Evolutionary conservation across 2,113 vertebrate genomes (phyloP).

Genomic region (Nothobranchius furzeri): DNA sequence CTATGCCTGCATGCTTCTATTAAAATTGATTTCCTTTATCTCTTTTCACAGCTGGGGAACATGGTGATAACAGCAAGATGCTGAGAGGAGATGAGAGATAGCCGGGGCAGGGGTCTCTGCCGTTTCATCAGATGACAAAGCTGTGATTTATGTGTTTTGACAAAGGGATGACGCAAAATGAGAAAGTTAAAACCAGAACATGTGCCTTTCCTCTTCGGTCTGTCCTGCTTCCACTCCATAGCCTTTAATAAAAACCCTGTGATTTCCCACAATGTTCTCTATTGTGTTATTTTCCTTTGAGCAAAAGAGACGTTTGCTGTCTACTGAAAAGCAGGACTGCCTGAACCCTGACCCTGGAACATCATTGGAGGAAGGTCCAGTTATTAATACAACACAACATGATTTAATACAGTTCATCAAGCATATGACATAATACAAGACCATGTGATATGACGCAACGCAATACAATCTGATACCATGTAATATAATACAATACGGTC

Average conservation of each 20-base stretch:
- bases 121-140: slow-evolving; percentile 27
- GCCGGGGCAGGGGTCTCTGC: slow-evolving; percentile 16
- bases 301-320: slow-evolving; percentile 49
- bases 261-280: slow-evolving; percentile 59
- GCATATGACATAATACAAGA: too few species aligned
- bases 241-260: slow-evolving; percentile 52
- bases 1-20: not conserved
- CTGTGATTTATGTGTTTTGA: slow-evolving; percentile 67
- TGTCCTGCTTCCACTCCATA: slow-evolving; percentile 24
- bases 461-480: too few species aligned
- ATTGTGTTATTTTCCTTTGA: slow-evolving; percentile 56
- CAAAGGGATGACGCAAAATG: slow-evolving; percentile 63
- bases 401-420: too few species aligned
- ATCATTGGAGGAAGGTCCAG: not conserved
- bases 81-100: slow-evolving; percentile 24
- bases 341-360: slow-evolving; percentile 4
- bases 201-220: slow-evolving; percentile 24
- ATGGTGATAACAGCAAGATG: slow-evolving; percentile 8
- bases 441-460: too few species aligned
- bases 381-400: too few species aligned
- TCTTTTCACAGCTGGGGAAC: not conserved
- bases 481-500: too few species aligned
- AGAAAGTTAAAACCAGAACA: slow-evolving; percentile 61
- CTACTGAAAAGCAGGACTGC: slow-evolving; percentile 23
- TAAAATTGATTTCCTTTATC: slow-evolving; percentile 3